Evolutionary conservation across 2,888 invertebrate species (phyloP), one percentile per base, ranked within the genome.

Genomic region (Drosophila greeni): DNA sequence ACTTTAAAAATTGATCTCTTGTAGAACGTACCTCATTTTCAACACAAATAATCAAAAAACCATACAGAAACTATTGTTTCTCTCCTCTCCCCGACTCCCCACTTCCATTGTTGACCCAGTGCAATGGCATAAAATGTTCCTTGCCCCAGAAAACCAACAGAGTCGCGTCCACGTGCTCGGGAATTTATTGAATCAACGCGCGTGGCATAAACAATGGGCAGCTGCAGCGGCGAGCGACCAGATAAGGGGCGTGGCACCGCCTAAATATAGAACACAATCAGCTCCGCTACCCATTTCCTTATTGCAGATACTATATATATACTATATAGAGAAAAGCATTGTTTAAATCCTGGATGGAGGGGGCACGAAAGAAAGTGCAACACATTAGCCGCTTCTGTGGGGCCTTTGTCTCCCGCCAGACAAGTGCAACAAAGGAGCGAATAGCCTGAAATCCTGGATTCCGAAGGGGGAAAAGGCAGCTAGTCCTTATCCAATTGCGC

Each of bases 121-220:
- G 59, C 52, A 47, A 14, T 37, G 33, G 40, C 68, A 51, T 33
- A 37, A 43, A 40, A 69, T 61, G 55, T 62, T 37, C 49, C n/a
- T 24, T 23, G 48, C 34, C 36, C n/a, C 34, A 49, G 39, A 57
- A 53, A 51, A 64, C 61, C 42, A 47, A 40, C 45, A 55, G 49
- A 51, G 36, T 34, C 29, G 60, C 60, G 45, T 49, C 36, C 49
- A 33, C 58, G 45, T 55, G 49, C 66, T n/a, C 26, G 34, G 34
- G 26, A 71, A 71, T 75, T 76, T 70, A 75, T 76, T 70, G 76
- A 72, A 64, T 62, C 60, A 70, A 72, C 61, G 72, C 66, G 62
- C 76, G 62, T 69, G 69, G 69, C 76, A 70, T 73, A 71, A 62
- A 69, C 69, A 78, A 72, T 62, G 52, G 67, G 39, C 47, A 45